Base-by-base conservation (phyloP, 1,140 invertebrate species). In the Coptotermes formosanus region DNA sequence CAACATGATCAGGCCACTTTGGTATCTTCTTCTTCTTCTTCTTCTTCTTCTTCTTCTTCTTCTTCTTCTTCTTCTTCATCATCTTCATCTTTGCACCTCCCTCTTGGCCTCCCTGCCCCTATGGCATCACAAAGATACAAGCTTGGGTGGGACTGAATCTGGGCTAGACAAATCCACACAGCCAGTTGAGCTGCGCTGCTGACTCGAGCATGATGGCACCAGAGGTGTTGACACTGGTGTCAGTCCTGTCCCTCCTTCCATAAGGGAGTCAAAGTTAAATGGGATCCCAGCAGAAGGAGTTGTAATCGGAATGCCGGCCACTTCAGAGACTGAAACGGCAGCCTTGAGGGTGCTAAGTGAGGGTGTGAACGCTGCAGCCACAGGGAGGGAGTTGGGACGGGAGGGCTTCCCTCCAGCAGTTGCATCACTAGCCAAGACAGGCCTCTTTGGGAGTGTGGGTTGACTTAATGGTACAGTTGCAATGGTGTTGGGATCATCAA, bases 191-290 rank as follows among this genome's bases (percentile, higher is more conserved):
- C 92, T 93, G 88, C 95, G 92, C 89, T 95, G 95, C 89, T 95
- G 95, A 21, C 92, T 92, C 55, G 94, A 94, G 90, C 94, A 95
- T 83, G 94, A 94, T 52, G 94, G 94, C 88, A 94, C 91, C 82
- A 95, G 88, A 0, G 94, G 94, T 86, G 93, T 94, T 23, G 94
- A 94, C 11, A 98, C 95, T 0, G 97, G 97, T 11, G 97, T 98
- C 23, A 98, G 92, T 0, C 97, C 97, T 11, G 97, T 98, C 86
- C 97, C 97, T 82, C 97, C 97, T 88, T 97, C 97, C 95, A 98
- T 97, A 85, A 98, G 93, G 82, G 96, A 97, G 88, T 98, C 97
- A 89, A 98, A 98, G 90, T 97, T 97, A 89, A 98, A 97, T 55
- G 94, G 94, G 87, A 97, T 95, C 44, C 96, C 97, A 87, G 94